Evolutionary conservation across 2,797 vertebrate species (phyloP).

Genomic region (Naso thynnoides): DNA sequence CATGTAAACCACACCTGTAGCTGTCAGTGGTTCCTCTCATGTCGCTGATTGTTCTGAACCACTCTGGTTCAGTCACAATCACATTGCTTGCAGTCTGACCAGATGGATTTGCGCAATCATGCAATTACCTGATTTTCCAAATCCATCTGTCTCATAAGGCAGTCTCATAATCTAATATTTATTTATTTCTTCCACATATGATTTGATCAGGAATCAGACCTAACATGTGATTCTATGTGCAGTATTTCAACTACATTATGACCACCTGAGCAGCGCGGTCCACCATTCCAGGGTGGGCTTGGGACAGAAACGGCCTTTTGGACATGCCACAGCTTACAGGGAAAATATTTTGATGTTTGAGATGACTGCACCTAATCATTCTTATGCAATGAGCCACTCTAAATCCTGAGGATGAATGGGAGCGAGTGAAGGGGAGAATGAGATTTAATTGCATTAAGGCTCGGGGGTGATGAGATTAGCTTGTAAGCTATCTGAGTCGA

Average conservation of each 20-base stretch:
- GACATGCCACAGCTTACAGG: constrained; percentile 42
- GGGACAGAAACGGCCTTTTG: constrained; percentile 25
- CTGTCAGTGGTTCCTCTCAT: too few species aligned
- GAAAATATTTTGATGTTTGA: constrained; percentile 60
- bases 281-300: constrained; percentile 8
- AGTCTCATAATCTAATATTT: background rate
- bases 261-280: constrained; percentile 10
- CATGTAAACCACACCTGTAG: too few species aligned
- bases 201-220: background rate
- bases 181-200: background rate
- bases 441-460: constrained; percentile 79
- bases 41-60: too few species aligned
- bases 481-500: constrained; percentile 64
- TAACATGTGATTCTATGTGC: background rate
- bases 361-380: constrained; percentile 64
- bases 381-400: constrained; percentile 65
- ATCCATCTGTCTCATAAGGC: background rate
- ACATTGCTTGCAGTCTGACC: too few species aligned
- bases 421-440: constrained; percentile 62
- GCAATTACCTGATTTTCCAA: too few species aligned
- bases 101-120: too few species aligned
- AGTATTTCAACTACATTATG: constrained; percentile 11
- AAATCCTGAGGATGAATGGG: constrained; percentile 73
- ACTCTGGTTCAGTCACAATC: too few species aligned
- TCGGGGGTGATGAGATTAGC: constrained; percentile 78